Percentiles rank a stretch among this genome's conserved stretches.
Evolutionary conservation across 2,888 invertebrate species (phyloP).

Genomic region (Periphyllus acericola): DNA sequence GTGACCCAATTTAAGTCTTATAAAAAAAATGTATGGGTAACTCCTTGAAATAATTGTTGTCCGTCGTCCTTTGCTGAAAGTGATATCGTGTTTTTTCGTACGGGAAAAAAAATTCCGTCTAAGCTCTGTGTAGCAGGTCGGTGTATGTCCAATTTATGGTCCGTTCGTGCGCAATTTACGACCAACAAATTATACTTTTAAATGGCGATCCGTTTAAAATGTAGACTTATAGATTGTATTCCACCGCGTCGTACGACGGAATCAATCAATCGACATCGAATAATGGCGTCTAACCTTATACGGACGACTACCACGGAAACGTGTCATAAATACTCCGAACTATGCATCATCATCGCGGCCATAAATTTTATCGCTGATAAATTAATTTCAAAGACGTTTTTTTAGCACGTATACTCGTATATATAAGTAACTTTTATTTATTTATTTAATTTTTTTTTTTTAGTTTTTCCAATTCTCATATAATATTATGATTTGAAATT

Average conservation of each 20-base stretch:
- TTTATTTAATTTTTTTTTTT: no score
- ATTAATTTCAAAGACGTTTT: slow-evolving; percentile 7
- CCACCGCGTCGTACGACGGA: neutral
- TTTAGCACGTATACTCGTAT: no score
- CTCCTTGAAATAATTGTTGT: neutral
- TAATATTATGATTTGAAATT: no score
- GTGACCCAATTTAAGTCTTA: neutral
- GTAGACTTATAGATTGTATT: slow-evolving; percentile 7
- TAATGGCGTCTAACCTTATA: slow-evolving; percentile 25
- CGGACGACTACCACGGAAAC: neutral
- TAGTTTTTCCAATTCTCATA: no score
- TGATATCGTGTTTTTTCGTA: neutral
- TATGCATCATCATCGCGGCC: neutral
- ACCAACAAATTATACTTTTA: slow-evolving; percentile 32
- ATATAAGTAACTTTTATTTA: neutral
- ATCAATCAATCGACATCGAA: neutral
- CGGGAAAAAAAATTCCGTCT: neutral
- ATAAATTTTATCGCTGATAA: neutral
- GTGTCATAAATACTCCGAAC: slow-evolving; percentile 14
- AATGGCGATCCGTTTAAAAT: slow-evolving; percentile 18
- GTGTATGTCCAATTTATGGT: neutral
- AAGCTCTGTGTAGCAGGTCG: neutral
- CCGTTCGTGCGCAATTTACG: slow-evolving; percentile 2
- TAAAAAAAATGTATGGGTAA: neutral
- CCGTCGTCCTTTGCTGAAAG: no score